These are phyloP conservation scores for Helicorthomorpha holstii DNA, from an alignment of 1,140 invertebrate genomes.

Conservation along the genomic window DNA sequence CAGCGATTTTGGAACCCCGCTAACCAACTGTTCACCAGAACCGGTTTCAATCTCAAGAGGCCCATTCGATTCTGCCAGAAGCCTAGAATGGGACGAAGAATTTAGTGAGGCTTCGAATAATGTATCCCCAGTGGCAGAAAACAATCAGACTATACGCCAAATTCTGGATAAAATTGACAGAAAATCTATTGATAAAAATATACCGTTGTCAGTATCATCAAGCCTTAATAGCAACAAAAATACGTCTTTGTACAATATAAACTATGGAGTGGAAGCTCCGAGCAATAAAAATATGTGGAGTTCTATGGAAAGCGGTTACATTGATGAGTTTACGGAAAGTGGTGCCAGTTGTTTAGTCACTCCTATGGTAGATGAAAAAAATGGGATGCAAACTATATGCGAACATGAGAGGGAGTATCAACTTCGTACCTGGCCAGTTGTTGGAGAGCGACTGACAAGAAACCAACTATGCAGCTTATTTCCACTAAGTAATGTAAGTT, in stretches of 20 bases:
- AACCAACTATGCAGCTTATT: neutral
- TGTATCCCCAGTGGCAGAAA: neutral
- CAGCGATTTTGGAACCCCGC: slow-evolving; percentile 5
- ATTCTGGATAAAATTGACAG: neutral
- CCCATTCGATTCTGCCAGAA: neutral
- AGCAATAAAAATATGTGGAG: neutral
- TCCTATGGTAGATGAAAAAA: neutral
- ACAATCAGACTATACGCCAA: no score
- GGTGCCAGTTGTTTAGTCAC: neutral
- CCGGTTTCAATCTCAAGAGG: neutral
- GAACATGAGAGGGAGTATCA: neutral
- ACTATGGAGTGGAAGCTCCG: neutral
- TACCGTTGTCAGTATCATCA: neutral
- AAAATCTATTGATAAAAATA: neutral
- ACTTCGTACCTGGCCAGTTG: neutral
- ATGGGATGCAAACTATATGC: neutral
- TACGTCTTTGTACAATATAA: neutral
- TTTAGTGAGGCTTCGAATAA: neutral
- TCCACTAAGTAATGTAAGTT: neutral
- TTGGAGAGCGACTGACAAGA: neutral
- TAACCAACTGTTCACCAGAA: slow-evolving; percentile 6
- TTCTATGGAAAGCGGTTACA: neutral
- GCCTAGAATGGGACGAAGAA: slow-evolving; percentile 9
- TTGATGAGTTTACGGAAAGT: neutral
- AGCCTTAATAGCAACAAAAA: neutral